Base-by-base conservation (phyloP, 2,888 invertebrate genomes). In the Ormyrus nitidulus region DNA sequence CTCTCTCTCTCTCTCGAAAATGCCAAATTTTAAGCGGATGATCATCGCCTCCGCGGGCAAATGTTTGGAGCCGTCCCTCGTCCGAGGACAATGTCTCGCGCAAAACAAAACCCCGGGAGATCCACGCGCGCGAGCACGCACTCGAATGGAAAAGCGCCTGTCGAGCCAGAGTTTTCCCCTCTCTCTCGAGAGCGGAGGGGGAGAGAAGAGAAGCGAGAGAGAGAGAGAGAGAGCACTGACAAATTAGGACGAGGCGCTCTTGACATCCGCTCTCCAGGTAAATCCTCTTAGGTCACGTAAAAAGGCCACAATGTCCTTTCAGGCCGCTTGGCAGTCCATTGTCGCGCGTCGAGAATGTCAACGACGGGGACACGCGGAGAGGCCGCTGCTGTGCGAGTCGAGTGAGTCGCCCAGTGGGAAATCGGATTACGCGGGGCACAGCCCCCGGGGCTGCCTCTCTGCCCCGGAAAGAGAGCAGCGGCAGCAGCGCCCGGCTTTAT, bases 301-400 rank as follows among this genome's bases (percentile, higher is more conserved):
- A 89, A 87, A 85, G 88, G 83, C 84, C 84, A 77, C 80, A 80
- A 77, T 59, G 80, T 66, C 69, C 81, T 82, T 83, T 83, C 69
- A 75, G 71, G 65, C 79, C 84, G 84, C 82, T 86, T 87, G 83
- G 83, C 86, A 84, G 87, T 83, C 87, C 77, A 90, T 90, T 90
- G 90, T 90, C 84, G 83, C 83, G 82, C 85, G 19, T 86, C 80
- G 86, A 87, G 84, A 87, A 87, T 89, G 89, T 90, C 90, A 89
- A 86, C 87, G 86, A 4, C 0, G 34, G 85, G 72, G 85, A 83
- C 83, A 79, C 84, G 84, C 61, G 71, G 53, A 44, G 66, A 44
- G 48, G n/a, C 13, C 13, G 53, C 9, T 5, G 61, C 68, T 44
- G 69, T 44, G 11, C 11, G 8, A 66, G 53, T 69, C 69, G 62